Conservation (phyloP, 2,888 invertebrate genomes). For the Archips xylosteana region DNA sequence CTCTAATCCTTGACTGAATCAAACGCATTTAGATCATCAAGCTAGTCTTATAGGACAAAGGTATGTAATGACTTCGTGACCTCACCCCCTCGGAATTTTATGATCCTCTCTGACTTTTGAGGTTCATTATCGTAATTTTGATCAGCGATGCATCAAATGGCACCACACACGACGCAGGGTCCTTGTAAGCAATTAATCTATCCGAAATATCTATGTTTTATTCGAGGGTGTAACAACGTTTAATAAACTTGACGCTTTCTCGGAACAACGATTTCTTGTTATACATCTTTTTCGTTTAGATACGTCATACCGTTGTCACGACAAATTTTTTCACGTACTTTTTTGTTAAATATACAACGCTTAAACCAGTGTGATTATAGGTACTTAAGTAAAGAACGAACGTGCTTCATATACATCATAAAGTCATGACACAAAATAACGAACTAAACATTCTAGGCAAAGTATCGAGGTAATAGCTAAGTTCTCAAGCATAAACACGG, state of each 20-base stretch:
- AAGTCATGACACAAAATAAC: neutral
- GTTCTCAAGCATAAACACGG: neutral
- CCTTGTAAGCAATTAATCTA: conserved; percentile 74
- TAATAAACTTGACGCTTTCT: conserved; percentile 52
- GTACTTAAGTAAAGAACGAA: neutral
- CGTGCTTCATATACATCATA: neutral
- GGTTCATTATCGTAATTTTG: conserved; percentile 75
- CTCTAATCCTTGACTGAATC: conserved; percentile 63
- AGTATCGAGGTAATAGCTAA: neutral
- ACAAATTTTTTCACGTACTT: neutral
- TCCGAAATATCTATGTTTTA: conserved; percentile 55
- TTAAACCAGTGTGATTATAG: neutral
- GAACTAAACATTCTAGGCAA: neutral
- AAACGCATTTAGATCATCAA: conserved; percentile 78
- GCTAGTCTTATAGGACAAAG: conserved; percentile 59
- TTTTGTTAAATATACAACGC: neutral
- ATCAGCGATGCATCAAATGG: conserved; percentile 73
- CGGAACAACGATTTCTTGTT: conserved; percentile 45
- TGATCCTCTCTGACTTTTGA: conserved; percentile 68
- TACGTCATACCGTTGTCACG: conserved; percentile 38
- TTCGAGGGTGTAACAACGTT: conserved; percentile 51
- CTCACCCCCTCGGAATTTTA: conserved; percentile 71
- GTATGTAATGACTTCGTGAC: conserved; percentile 77
- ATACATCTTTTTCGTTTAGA: conserved; percentile 30
- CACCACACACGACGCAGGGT: conserved; percentile 79